A percentile compares a stretch with the other conserved stretches of the same genome.
These are phyloP conservation scores for Maccullochella peelii DNA, from an alignment of 2,113 vertebrate species.

Conservation along the genomic window DNA sequence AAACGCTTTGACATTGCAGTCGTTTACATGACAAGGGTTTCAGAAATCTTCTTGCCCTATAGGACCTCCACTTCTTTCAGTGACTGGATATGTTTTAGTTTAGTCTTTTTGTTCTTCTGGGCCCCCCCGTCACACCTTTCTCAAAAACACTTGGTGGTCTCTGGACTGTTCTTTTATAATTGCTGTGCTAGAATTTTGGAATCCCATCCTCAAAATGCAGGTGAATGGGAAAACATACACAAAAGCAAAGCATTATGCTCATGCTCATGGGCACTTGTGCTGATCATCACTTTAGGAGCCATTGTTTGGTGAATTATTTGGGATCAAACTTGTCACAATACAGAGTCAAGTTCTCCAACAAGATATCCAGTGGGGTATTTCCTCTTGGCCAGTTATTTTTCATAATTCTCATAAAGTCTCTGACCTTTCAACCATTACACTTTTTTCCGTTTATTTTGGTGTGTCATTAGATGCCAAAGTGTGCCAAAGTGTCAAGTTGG, in stretches of 20 bases:
- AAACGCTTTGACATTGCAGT: background rate
- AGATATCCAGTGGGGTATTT: background rate
- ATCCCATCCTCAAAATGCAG: background rate
- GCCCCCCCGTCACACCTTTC: background rate
- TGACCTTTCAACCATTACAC: too few species aligned
- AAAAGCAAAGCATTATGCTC: background rate
- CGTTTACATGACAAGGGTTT: background rate
- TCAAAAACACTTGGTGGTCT: background rate
- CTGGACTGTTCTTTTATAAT: background rate
- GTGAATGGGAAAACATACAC: slow-evolving; percentile 2
- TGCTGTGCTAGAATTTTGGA: background rate
- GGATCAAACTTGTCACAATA: background rate
- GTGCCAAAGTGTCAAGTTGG: slow-evolving; percentile 7
- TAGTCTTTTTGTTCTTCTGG: background rate
- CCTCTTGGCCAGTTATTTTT: background rate
- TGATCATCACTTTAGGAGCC: background rate
- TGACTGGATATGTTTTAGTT: background rate
- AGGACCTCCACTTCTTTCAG: background rate
- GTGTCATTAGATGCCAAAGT: slow-evolving; percentile 19
- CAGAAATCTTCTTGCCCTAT: background rate
- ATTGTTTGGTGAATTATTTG: background rate
- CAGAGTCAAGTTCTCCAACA: background rate
- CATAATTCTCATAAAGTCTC: background rate
- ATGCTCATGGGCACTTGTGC: background rate
- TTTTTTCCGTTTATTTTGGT: slow-evolving; percentile 20